Percentiles rank a stretch among this genome's conserved stretches.
phyloP scores from a whole-genome alignment of 1,140 invertebrate species.

The Frieseomelitta varia region DNA sequence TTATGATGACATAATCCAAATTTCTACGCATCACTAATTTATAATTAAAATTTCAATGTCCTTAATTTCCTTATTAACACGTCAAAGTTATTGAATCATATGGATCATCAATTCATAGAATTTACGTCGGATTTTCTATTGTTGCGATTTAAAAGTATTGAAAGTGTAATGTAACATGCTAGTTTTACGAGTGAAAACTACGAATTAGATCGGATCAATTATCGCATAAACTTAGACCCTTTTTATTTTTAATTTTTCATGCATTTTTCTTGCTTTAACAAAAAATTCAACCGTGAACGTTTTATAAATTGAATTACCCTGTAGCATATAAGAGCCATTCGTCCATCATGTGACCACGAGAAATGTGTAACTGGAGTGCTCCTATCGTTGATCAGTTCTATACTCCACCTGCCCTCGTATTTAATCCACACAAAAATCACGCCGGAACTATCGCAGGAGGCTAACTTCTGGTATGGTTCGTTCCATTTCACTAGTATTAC shows the following conservation, averaged over 20 bases:
- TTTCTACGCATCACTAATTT: not conserved
- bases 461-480: conserved; percentile 98
- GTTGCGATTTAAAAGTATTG: not conserved
- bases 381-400: conserved; percentile 98
- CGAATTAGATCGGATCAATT: not conserved
- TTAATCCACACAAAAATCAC: conserved; percentile 99
- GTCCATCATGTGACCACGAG: conserved; percentile 98
- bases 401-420: conserved; percentile 99
- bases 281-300: not conserved
- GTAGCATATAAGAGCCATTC: conserved; percentile 99
- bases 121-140: not conserved
- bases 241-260: not conserved
- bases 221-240: not conserved
- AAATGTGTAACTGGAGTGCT: conserved; percentile 98
- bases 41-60: not conserved
- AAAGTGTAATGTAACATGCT: too few relatives aligned
- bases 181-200: not conserved
- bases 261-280: not conserved
- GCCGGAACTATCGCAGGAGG: conserved; percentile 98
- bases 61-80: too few relatives aligned
- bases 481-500: conserved; percentile 99
- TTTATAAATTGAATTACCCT: conserved; percentile 84
- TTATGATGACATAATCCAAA: too few relatives aligned
- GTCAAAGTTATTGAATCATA: too few relatives aligned
- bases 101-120: too few relatives aligned